A percentile compares a stretch with the other conserved stretches of the same genome.
Conservation (phyloP, 1,140 invertebrate species). For the Nasonia giraulti region DNA sequence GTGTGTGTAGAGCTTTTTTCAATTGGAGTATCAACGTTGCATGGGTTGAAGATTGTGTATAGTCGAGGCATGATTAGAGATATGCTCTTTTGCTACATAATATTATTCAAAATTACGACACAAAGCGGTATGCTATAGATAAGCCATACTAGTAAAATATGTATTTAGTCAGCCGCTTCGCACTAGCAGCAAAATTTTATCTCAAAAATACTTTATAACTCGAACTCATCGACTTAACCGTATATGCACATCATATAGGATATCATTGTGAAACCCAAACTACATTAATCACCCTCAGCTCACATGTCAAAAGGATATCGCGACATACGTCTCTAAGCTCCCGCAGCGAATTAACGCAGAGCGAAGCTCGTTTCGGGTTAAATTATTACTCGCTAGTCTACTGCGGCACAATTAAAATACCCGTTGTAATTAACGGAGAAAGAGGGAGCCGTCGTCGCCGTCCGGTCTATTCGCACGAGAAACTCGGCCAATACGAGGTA, state of each 20-base stretch:
- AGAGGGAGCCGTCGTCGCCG: too few species aligned
- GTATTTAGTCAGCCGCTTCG: too few species aligned
- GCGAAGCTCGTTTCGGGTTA: not conserved
- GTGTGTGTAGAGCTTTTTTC: not conserved
- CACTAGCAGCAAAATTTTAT: too few species aligned
- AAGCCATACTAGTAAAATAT: too few species aligned
- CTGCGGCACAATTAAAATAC: not conserved
- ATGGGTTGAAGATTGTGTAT: not conserved
- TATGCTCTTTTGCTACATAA: not conserved
- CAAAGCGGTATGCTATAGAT: too few species aligned
- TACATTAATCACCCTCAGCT: not conserved
- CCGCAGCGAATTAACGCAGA: not conserved
- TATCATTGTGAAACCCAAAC: too few species aligned
- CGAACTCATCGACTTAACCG: too few species aligned
- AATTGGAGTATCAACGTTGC: not conserved
- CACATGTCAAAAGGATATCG: not conserved
- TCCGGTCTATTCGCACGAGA: not conserved
- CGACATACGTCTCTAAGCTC: not conserved
- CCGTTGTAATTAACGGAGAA: not conserved
- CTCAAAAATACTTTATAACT: too few species aligned
- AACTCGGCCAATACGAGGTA: not conserved
- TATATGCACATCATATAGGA: too few species aligned
- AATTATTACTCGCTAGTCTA: not conserved
- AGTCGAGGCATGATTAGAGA: not conserved
- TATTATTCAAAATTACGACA: too few species aligned